phyloP scores from a whole-genome alignment of 2,113 vertebrate species.

The Penelope pileata region DNA sequence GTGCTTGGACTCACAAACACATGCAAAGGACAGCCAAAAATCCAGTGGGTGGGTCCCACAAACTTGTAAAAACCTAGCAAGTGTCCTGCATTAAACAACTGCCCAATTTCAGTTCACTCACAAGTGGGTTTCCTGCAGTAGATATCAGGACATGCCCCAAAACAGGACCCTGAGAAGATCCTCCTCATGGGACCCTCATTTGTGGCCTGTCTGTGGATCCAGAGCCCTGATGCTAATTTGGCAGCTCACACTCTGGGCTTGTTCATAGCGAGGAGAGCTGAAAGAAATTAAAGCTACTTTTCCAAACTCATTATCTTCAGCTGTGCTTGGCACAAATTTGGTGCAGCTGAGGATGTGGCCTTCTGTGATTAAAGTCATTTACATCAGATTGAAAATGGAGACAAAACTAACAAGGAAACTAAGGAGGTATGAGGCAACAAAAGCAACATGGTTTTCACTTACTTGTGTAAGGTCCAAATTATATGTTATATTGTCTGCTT shows the following conservation, averaged over 20 bases:
- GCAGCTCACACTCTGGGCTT: not conserved
- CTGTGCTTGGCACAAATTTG: not conserved
- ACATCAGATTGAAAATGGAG: not conserved
- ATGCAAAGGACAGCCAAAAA: rapidly evolving
- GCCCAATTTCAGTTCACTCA: not conserved
- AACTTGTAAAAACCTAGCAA: not conserved
- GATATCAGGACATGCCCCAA: rapidly evolving
- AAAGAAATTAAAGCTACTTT: slow-evolving; percentile 2
- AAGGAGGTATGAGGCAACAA: slow-evolving; percentile 4
- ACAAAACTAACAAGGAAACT: slow-evolving; percentile 33
- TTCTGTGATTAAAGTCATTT: slow-evolving; percentile 30
- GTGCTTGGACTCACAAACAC: not conserved
- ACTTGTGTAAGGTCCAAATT: not conserved
- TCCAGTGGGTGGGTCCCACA: not conserved
- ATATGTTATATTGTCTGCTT: not conserved
- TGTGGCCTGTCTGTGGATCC: not conserved
- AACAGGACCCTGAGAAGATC: not conserved
- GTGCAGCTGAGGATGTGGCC: not conserved
- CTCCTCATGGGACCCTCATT: not conserved
- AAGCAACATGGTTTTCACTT: slow-evolving; percentile 42
- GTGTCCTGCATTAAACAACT: not conserved
- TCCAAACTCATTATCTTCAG: not conserved
- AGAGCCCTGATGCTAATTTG: not conserved
- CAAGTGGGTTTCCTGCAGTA: not conserved
- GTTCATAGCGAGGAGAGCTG: not conserved